These are phyloP conservation scores for Microplitis demolitor DNA, from an alignment of 1,140 invertebrate species.

Conservation along the genomic window DNA sequence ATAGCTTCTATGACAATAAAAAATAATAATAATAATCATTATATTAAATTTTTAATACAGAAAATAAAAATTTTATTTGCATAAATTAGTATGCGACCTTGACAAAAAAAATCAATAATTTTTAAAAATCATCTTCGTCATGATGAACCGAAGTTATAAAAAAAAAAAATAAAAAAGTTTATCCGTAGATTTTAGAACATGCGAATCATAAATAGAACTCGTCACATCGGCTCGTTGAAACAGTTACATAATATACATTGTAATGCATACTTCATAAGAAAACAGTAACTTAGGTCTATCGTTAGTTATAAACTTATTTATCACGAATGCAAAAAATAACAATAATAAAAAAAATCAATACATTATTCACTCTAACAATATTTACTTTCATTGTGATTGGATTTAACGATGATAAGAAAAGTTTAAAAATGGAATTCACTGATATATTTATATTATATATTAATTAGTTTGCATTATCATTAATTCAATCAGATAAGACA, in stretches of 20 bases:
- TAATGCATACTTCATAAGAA: slow-evolving; percentile 6
- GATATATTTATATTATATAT: background rate
- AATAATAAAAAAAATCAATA: background rate
- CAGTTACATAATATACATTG: slow-evolving; percentile 43
- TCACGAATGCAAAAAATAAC: background rate
- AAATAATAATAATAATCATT: background rate
- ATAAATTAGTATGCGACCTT: too few relatives aligned
- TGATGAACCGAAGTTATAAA: slow-evolving; percentile 1
- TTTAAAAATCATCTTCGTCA: background rate
- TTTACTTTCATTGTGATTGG: too few relatives aligned
- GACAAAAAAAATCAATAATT: slow-evolving; percentile 2
- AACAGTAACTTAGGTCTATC: background rate
- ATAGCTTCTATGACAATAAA: background rate
- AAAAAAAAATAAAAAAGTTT: slow-evolving; percentile 1
- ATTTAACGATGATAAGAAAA: too few relatives aligned
- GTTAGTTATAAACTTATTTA: background rate
- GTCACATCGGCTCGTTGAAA: slow-evolving; percentile 34
- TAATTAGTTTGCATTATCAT: background rate
- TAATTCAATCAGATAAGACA: too few relatives aligned
- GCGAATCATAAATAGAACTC: slow-evolving; percentile 54
- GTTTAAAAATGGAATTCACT: background rate
- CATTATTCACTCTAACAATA: too few relatives aligned
- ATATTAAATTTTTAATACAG: too few relatives aligned
- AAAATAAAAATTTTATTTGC: too few relatives aligned
- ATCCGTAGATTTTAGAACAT: background rate